These are phyloP conservation scores for Psylliodes chrysocephalus DNA, from an alignment of 2,888 invertebrate genomes.

Conservation along the genomic window DNA sequence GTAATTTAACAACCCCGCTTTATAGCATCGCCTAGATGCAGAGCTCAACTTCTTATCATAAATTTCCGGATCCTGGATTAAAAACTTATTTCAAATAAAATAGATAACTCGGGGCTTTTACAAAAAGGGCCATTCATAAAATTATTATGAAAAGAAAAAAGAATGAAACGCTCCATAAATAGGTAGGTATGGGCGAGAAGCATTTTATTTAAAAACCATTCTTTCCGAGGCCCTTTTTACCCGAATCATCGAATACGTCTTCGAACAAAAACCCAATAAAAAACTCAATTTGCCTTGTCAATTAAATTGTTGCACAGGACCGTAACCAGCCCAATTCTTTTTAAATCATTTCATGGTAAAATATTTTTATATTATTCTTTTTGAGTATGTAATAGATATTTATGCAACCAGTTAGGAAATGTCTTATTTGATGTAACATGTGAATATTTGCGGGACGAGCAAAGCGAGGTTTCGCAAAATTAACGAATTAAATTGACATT, in stretches of 20 bases:
- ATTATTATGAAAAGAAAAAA: conserved; percentile 10
- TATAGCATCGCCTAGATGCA: not conserved
- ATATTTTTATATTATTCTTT: too few relatives aligned
- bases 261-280: conserved; percentile 32
- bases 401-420: too few relatives aligned
- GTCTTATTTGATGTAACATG: too few relatives aligned
- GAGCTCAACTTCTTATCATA: not conserved
- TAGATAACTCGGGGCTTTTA: not conserved
- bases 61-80: not conserved
- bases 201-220: conserved; percentile 25
- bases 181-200: not conserved
- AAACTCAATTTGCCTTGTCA: conserved; percentile 32
- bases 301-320: conserved; percentile 10
- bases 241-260: conserved; percentile 14
- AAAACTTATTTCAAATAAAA: conserved; percentile 2
- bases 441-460: too few relatives aligned
- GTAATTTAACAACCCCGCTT: not conserved
- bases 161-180: conserved; percentile 2
- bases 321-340: not conserved
- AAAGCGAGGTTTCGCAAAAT: too few relatives aligned
- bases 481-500: too few relatives aligned
- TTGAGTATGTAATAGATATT: too few relatives aligned
- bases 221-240: conserved; percentile 12
- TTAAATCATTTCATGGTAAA: too few relatives aligned
- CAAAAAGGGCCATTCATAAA: conserved; percentile 7